A percentile compares a stretch with the other conserved stretches of the same genome.
Conservation (phyloP, 2,888 invertebrate species). For the Perithous albicinctus region DNA sequence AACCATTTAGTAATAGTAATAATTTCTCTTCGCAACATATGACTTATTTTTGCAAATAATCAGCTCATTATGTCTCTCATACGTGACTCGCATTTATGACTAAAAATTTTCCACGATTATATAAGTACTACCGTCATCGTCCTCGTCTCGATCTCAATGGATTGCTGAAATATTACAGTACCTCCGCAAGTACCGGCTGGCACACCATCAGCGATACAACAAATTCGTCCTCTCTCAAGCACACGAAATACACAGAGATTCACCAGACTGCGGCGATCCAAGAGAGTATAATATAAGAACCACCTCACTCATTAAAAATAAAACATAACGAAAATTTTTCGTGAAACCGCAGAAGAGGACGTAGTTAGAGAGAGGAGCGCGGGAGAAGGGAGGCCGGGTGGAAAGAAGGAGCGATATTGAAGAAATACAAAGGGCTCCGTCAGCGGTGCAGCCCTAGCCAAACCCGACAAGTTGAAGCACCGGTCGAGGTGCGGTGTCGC, state of each 20-base stretch:
- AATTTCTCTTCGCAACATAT: too few species aligned
- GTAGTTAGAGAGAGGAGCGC: neutral
- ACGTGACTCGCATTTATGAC: too few species aligned
- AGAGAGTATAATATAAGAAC: constrained; percentile 76
- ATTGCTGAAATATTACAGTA: too few species aligned
- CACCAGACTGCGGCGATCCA: constrained; percentile 55
- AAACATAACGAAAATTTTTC: constrained; percentile 62
- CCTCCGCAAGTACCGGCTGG: neutral
- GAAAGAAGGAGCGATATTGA: constrained; percentile 47
- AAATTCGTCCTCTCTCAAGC: constrained; percentile 86
- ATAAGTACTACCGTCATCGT: too few species aligned
- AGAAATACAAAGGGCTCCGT: constrained; percentile 55
- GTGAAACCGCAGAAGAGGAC: constrained; percentile 79
- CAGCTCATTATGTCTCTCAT: too few species aligned
- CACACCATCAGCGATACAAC: constrained; percentile 84
- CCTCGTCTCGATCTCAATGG: too few species aligned
- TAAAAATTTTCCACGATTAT: too few species aligned
- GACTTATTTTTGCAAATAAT: too few species aligned
- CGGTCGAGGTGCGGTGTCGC: constrained; percentile 52
- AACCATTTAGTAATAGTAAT: too few species aligned
- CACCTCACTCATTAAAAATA: constrained; percentile 84
- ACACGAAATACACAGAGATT: constrained; percentile 82
- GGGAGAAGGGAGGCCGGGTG: constrained; percentile 17
- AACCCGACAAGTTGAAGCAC: constrained; percentile 56
- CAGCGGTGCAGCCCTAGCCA: constrained; percentile 34